Evolutionary conservation across 2,888 invertebrate species (phyloP).

Genomic region (Ditula angustiorana): DNA sequence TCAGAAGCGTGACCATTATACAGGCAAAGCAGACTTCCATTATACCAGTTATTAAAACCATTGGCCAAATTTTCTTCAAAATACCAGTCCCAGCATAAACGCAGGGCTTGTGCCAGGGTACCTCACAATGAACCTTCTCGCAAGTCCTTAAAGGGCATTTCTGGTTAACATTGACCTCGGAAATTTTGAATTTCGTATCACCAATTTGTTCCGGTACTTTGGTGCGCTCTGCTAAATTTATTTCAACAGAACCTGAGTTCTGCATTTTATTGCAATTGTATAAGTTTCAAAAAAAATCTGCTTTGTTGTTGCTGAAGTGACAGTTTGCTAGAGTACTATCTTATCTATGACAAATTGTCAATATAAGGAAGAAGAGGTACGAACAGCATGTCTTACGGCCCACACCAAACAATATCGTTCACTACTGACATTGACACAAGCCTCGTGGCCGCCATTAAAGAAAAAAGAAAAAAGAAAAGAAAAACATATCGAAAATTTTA

Average conservation of each 20-base stretch:
- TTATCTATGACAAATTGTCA: too few species aligned
- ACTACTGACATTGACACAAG: too few species aligned
- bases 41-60: slow-evolving; percentile 9
- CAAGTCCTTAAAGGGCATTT: slow-evolving; percentile 12
- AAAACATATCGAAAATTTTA: too few species aligned
- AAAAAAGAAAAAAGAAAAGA: too few species aligned
- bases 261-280: slow-evolving; percentile 24
- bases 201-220: neutral
- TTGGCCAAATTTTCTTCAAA: slow-evolving; percentile 9
- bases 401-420: too few species aligned
- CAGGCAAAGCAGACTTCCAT: slow-evolving; percentile 5
- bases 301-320: slow-evolving; percentile 1
- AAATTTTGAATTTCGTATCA: slow-evolving; percentile 12
- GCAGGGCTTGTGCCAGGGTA: slow-evolving; percentile 20
- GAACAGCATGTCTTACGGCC: too few species aligned
- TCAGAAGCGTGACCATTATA: slow-evolving; percentile 3
- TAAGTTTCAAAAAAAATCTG: neutral
- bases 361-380: too few species aligned
- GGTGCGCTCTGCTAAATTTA: neutral
- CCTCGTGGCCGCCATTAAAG: too few species aligned
- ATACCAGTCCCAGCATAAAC: neutral
- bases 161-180: neutral
- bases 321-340: neutral
- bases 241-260: neutral
- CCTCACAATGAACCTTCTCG: neutral